A percentile compares a stretch with the other conserved stretches of the same genome.
Conservation (phyloP, 1,140 invertebrate genomes). For the Euura saliciscinereae region DNA sequence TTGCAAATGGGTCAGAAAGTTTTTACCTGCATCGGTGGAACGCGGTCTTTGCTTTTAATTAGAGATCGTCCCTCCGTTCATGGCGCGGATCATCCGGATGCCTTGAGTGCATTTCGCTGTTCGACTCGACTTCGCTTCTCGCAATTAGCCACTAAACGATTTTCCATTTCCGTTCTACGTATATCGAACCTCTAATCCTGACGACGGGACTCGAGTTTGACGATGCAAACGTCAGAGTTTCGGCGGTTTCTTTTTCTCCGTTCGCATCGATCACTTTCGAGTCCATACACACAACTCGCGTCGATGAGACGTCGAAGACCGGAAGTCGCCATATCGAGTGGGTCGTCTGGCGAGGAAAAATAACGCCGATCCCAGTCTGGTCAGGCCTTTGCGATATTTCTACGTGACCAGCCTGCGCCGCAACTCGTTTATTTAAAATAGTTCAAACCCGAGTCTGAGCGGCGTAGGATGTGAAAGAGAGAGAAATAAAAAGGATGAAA, state of each 20-base stretch:
- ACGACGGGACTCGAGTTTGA: no score
- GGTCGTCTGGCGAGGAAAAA: background rate
- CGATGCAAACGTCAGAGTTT: no score
- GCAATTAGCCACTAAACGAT: no score
- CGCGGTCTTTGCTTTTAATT: background rate
- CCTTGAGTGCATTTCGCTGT: slow-evolving; percentile 1
- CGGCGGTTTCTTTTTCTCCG: no score
- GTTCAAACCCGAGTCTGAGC: background rate
- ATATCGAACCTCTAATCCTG: no score
- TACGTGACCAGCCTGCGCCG: background rate
- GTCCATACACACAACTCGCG: background rate
- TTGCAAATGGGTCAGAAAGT: background rate
- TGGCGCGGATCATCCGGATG: background rate
- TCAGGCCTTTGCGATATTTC: background rate
- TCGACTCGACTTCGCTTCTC: background rate
- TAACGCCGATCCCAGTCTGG: background rate
- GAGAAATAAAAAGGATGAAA: background rate
- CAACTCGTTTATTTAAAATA: background rate
- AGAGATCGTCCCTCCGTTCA: background rate
- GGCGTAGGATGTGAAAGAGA: background rate
- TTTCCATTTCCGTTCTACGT: no score
- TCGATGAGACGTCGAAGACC: background rate
- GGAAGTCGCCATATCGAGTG: slow-evolving; percentile 4
- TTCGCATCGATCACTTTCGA: background rate
- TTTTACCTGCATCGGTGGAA: background rate